Percentiles rank a stretch among this genome's conserved stretches.
Conservation (phyloP, 2,797 vertebrate species). For the Anabas testudineus region DNA sequence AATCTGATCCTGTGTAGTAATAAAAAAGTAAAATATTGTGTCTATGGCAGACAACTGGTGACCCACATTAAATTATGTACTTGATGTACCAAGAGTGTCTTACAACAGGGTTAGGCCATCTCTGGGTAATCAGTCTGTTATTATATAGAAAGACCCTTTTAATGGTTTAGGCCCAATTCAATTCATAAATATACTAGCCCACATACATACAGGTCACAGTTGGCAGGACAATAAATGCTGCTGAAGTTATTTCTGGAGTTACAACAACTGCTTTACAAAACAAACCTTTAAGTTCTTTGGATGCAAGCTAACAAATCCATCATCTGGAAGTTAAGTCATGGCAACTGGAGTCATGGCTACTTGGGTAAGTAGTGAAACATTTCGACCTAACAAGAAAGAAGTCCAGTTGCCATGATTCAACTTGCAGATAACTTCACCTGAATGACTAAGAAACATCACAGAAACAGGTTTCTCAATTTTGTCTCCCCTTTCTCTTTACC, state of each 20-base stretch:
- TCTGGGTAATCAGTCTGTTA: conserved; percentile 9
- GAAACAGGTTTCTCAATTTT: conserved; percentile 1
- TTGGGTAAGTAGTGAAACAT: too few relatives aligned
- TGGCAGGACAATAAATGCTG: not conserved
- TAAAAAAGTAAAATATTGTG: conserved; percentile 5
- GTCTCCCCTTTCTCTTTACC: not conserved
- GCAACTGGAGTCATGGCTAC: too few relatives aligned
- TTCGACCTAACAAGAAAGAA: too few relatives aligned
- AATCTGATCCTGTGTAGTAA: conserved; percentile 4
- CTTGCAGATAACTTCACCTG: too few relatives aligned
- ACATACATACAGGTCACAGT: conserved; percentile 7
- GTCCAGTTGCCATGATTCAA: too few relatives aligned
- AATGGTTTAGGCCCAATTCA: conserved; percentile 3
- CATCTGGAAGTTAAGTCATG: too few relatives aligned
- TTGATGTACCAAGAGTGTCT: conserved; percentile 14
- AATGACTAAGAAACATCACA: too few relatives aligned
- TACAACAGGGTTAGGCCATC: conserved; percentile 9
- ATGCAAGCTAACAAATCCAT: not conserved
- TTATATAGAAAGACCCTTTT: not conserved
- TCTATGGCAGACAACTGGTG: conserved; percentile 12
- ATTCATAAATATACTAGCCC: conserved; percentile 12
- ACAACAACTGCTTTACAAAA: conserved; percentile 22
- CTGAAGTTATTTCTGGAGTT: not conserved
- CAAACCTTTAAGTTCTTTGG: conserved; percentile 1
- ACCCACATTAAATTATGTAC: conserved; percentile 20